A percentile compares a stretch with the other conserved stretches of the same genome.
Evolutionary conservation across 2,113 vertebrate species (phyloP).

Genomic region (Drymodes brunneopygia): DNA sequence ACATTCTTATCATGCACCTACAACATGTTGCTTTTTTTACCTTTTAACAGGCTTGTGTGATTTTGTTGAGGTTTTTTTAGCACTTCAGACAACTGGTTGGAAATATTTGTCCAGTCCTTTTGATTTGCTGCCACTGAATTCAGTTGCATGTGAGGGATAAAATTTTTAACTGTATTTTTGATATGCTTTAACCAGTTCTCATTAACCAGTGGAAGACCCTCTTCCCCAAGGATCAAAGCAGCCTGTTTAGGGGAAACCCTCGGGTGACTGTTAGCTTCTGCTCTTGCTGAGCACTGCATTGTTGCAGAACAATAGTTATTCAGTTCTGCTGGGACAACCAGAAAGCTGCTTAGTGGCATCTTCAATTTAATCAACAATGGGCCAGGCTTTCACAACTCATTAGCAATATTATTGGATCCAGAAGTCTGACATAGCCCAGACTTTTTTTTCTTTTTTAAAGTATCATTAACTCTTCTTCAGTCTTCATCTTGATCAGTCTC

Average conservation of each 20-base stretch:
- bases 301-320: conserved; percentile 50
- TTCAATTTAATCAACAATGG: conserved; percentile 36
- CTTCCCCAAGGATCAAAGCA: background rate
- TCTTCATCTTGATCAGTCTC: background rate
- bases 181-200: background rate
- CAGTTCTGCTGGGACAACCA: conserved; percentile 34
- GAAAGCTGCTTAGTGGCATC: conserved; percentile 36
- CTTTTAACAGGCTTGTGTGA: background rate
- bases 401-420: conserved; percentile 18
- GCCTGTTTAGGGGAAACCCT: background rate
- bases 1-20: background rate
- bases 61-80: background rate
- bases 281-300: conserved; percentile 8
- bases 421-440: background rate
- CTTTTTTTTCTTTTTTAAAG: background rate
- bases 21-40: background rate
- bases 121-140: background rate
- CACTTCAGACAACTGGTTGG: background rate
- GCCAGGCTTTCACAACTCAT: conserved; percentile 35
- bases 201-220: background rate
- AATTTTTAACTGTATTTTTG: background rate
- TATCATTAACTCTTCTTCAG: background rate
- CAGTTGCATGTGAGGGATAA: background rate
- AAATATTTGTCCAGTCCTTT: background rate
- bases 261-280: background rate